Base-by-base conservation (phyloP, 2,797 vertebrate genomes). In the Tokudaia muenninki region DNA sequence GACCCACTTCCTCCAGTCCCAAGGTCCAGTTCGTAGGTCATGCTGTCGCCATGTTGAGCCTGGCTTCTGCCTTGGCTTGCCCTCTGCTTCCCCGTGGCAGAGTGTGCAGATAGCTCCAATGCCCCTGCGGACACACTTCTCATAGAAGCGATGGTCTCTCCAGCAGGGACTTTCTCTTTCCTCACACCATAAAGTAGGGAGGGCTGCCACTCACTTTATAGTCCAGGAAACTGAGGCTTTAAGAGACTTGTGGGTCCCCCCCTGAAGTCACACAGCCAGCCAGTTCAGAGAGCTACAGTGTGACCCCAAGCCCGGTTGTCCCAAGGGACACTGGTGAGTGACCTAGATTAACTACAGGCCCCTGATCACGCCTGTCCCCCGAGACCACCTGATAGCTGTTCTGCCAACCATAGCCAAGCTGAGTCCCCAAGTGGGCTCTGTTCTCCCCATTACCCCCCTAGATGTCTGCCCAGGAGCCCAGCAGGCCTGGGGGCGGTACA, bases 91-190 rank as follows among this genome's bases (percentile, higher is more conserved):
- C 50, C 37, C 24, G n/a, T 1, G 0, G 61, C 47, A 26, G 2
- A 24, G 0, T 2, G 22, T 21, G 55, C 5, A 24, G 70, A 41
- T 8, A 34, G 50, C 65, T 13, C 41, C 11, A 6, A 0, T 9
- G 17, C 37, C 37, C 24, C 63, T 31, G 5, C 0, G 29, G 0
- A 9, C 26, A 6, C 11, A 9, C 31, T 34, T 80, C 61, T 63
- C 50, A 0, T 0, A 2, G 50, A 21, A 75, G 78, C 44, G 63
- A 63, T 1, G 37, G 41, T 3, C 57, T 50, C 57, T 26, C 82
- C 67, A 21, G 70, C 5, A 0, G 4, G 72, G 4, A 17, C 19
- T 50, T 44, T 50, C 78, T 75, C 19, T 24, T 41, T 24, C 75
- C 81, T 67, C 17, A 31, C 29, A 6, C 21, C 44, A 1, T 52